Conservation (phyloP, 2,888 invertebrate genomes). For the Drosophila pegasa region DNA sequence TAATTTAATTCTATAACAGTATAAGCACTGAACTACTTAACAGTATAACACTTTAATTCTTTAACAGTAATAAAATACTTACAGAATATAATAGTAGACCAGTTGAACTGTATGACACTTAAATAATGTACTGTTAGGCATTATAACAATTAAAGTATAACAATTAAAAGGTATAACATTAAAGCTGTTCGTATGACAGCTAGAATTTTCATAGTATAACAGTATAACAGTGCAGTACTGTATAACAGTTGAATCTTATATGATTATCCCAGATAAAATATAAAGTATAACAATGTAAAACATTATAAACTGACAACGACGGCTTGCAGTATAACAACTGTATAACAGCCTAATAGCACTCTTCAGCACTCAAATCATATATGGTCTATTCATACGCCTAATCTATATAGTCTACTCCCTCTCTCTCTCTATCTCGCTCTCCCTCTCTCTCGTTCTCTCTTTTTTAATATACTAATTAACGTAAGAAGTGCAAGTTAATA, state of each 20-base stretch:
- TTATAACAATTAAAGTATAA: too few relatives aligned
- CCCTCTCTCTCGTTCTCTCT: conserved; percentile 16
- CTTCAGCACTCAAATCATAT: neutral
- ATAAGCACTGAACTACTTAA: neutral
- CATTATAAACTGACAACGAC: neutral
- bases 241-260: too few relatives aligned
- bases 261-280: too few relatives aligned
- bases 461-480: conserved; percentile 11
- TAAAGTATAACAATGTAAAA: neutral
- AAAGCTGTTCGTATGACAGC: neutral
- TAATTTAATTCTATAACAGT: neutral
- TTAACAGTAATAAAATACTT: neutral
- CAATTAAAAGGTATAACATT: neutral
- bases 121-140: too few relatives aligned
- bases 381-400: conserved; percentile 7
- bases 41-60: neutral
- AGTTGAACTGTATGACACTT: neutral
- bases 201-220: neutral
- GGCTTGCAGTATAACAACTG: neutral
- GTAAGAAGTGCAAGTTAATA: conserved; percentile 77
- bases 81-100: neutral
- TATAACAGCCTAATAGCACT: neutral
- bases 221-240: neutral
- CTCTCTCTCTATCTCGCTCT: conserved; percentile 11
- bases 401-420: conserved; percentile 23